Conservation (phyloP, 1,140 invertebrate species). For the Saxidomus purpurata region DNA sequence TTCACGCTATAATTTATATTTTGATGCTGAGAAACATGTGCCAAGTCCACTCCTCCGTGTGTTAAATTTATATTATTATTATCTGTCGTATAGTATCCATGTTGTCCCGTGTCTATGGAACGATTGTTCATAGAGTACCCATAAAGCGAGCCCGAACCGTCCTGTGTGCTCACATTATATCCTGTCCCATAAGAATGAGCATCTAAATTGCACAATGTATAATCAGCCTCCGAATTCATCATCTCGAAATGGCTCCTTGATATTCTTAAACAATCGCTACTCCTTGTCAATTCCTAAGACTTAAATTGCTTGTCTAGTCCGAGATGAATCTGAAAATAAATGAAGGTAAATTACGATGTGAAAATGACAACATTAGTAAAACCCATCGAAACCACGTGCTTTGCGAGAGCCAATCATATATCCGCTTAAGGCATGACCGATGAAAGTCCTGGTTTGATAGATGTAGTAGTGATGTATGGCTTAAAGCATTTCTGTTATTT, state of each 20-base stretch:
- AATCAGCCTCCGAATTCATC: slow-evolving; percentile 82
- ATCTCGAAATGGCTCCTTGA: slow-evolving; percentile 63
- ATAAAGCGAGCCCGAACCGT: slow-evolving; percentile 74
- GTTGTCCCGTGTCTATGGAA: slow-evolving; percentile 80
- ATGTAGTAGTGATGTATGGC: slow-evolving; percentile 64
- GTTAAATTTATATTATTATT: slow-evolving; percentile 58
- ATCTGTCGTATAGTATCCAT: slow-evolving; percentile 77
- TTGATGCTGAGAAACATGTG: slow-evolving; percentile 69
- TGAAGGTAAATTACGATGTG: slow-evolving; percentile 83
- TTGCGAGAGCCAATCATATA: slow-evolving; percentile 76
- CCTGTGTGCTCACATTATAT: slow-evolving; percentile 70
- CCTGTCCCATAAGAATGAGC: slow-evolving; percentile 79
- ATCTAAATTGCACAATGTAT: slow-evolving; percentile 83
- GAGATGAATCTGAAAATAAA: slow-evolving; percentile 85
- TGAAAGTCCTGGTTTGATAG: slow-evolving; percentile 73
- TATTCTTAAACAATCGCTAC: slow-evolving; percentile 48
- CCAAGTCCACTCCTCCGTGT: slow-evolving; percentile 72
- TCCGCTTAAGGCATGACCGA: slow-evolving; percentile 68
- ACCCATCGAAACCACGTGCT: slow-evolving; percentile 78
- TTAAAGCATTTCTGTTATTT: slow-evolving; percentile 65
- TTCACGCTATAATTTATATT: slow-evolving; percentile 60
- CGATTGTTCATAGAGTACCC: slow-evolving; percentile 78
- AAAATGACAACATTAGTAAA: slow-evolving; percentile 82
- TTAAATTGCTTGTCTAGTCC: slow-evolving; percentile 82
- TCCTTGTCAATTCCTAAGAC: slow-evolving; percentile 69